phyloP scores from a whole-genome alignment of 2,888 invertebrate species.

The Papilio protenor region DNA sequence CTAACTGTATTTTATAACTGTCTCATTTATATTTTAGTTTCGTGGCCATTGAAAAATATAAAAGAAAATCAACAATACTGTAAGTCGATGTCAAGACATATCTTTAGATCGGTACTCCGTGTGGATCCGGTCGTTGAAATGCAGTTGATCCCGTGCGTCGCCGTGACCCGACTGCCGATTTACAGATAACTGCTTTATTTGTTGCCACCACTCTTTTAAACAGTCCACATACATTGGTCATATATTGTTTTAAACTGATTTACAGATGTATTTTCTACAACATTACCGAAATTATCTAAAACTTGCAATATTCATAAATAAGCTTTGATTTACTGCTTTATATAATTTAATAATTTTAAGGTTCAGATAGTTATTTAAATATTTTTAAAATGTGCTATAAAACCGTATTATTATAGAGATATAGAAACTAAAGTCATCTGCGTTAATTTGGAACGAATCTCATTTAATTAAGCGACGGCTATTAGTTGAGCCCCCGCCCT shows the following conservation, averaged over 20 bases:
- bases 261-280: conserved; percentile 2
- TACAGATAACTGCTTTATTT: conserved; percentile 78
- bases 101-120: conserved; percentile 53
- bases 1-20: background rate
- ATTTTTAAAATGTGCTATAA: background rate
- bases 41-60: background rate
- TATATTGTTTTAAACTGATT: conserved; percentile 36
- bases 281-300: background rate
- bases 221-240: conserved; percentile 45
- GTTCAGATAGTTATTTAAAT: background rate
- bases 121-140: conserved; percentile 57
- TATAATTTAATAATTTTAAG: no score
- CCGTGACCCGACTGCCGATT: conserved; percentile 80
- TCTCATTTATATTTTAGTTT: background rate
- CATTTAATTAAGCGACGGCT: conserved; percentile 51
- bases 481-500: conserved; percentile 47
- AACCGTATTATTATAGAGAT: conserved; percentile 7
- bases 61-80: background rate
- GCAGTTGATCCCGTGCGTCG: conserved; percentile 77
- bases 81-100: conserved; percentile 43
- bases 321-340: background rate
- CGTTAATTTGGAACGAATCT: conserved; percentile 47
- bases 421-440: conserved; percentile 43
- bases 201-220: conserved; percentile 62
- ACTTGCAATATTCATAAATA: background rate